Evolutionary conservation across 2,113 vertebrate genomes (phyloP), one percentile per base, ranked within the genome.

Genomic region (Gallinago media): DNA sequence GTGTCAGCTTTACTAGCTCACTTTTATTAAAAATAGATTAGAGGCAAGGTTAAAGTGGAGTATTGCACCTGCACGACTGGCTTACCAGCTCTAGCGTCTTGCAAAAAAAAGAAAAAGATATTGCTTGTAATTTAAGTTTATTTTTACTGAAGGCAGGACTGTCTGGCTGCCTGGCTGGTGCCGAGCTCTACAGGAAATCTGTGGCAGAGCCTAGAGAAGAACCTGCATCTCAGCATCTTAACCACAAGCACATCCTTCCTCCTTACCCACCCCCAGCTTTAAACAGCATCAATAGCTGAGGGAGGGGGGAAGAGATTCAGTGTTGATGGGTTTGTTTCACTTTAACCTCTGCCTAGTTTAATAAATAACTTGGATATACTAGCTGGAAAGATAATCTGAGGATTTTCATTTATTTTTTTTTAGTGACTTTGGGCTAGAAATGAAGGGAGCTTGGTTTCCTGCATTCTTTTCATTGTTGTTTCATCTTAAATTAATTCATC

Each of bases 401-500:
- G 44, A 3, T 25, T 20, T 34, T 38, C 12, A 38, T 38, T 11
- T 38, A 38, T 38, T 32, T 65, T 38, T 65, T 50, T 16, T 11
- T 11, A 14, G 47, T 36, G 18, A 83, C 36, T 82, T 92, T 61
- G 31, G 25, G 44, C n/a, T 94, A 38, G 63, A 83, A 91, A 47
- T 67, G 4, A 59, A 80, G 38, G 61, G 40, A 87, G 12, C 29
- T 59, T 85, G 26, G 42, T 70, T 95, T 90, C 26, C 71, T 91
- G 79, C 66, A 63, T 96, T 94, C 81, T 89, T 95, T 82, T 87
- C 19, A 7, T 89, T 62, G 58, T 74, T 92, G 38, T 78, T 92
- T 88, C 82, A 79, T 93, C 73, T 86, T 74, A 71, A 95, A 82
- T 94, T 62, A 88, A 77, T 94, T 96, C 44, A 78, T 85, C 79